Evolutionary conservation across 2,888 invertebrate genomes (phyloP).

Genomic region (Graphium colonna): DNA sequence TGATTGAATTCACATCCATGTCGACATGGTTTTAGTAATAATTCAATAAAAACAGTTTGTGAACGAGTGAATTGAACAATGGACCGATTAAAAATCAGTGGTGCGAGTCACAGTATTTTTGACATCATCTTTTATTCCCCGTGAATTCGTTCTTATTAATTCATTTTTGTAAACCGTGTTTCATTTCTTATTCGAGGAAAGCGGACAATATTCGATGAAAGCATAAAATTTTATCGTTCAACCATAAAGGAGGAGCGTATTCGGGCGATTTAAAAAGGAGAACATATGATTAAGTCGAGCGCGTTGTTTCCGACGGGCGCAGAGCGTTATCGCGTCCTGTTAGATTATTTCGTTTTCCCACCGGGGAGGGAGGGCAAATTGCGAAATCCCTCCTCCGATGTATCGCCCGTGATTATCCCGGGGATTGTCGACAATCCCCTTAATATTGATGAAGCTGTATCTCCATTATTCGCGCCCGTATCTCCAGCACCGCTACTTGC

Average conservation of each 20-base stretch:
- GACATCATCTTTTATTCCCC: no score
- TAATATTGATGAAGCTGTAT: constrained; percentile 44
- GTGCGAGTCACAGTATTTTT: no score
- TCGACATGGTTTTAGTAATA: no score
- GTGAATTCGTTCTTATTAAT: no score
- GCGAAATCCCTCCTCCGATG: constrained; percentile 24
- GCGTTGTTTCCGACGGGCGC: constrained; percentile 32
- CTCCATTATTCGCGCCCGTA: constrained; percentile 34
- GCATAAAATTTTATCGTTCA: neutral
- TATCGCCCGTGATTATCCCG: constrained; percentile 35
- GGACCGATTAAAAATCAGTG: no score
- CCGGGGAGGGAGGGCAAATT: constrained; percentile 33
- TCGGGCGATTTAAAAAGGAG: constrained; percentile 11
- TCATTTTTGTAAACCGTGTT: no score
- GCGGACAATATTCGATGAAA: neutral
- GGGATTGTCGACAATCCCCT: constrained; percentile 38
- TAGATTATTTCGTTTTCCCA: constrained; percentile 46
- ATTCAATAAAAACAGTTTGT: no score
- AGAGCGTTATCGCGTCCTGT: constrained; percentile 44
- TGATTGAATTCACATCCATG: no score
- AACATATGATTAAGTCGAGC: constrained; percentile 20
- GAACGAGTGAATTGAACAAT: no score
- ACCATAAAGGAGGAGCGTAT: neutral
- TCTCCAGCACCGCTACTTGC: constrained; percentile 9
- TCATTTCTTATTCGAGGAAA: neutral